Evolutionary conservation across 2,113 vertebrate species (phyloP), one percentile per base, ranked within the genome.

Genomic region (Periophthalmus modestus): DNA sequence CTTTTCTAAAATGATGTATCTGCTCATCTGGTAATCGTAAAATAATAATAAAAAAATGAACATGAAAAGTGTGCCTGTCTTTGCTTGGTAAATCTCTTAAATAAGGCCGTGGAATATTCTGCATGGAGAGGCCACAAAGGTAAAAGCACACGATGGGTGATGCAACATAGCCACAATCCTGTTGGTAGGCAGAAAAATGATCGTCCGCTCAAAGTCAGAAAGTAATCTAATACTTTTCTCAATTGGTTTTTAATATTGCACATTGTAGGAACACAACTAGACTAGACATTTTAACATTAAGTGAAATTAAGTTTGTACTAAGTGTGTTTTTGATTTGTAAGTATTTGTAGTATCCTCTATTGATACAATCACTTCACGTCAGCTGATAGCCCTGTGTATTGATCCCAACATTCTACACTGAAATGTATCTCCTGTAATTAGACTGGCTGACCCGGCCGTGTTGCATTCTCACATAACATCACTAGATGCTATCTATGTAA

Each of bases 1-100:
- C 80, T 92, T 91, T 93, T 92, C 85, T 91, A 91, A 90, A 92
- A 93, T 89, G 82, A 92, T 93, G 93, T 94, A 92, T 92, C 92
- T 92, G 88, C 90, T 93, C 91, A 93, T 93, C 89, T 94, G 89
- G 91, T 94, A 90, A 90, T 88, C 80, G 91, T 94, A 92, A 90
- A 94, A 93, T 91, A 92, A 90, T 87, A 85, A 36, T 15, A 33
- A 92, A 90, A 88, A 74, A 67, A 82, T 77, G 68, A 78, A 80
- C 55, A 66, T 74, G 67, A n/a, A 79, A 73, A 57, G 63, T 68
- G 21, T 66, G 55, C 75, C 36, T 74, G 36, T 84, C 6, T 88
- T 21, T 74, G n/a, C 63, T 71, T 65, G 14, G 9, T 73, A 21
- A 21, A 54, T n/a, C 12, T 50, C 13, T 65, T 34, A 13, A 58